phyloP scores from a whole-genome alignment of 2,797 vertebrate species.

The Cuculus canorus region DNA sequence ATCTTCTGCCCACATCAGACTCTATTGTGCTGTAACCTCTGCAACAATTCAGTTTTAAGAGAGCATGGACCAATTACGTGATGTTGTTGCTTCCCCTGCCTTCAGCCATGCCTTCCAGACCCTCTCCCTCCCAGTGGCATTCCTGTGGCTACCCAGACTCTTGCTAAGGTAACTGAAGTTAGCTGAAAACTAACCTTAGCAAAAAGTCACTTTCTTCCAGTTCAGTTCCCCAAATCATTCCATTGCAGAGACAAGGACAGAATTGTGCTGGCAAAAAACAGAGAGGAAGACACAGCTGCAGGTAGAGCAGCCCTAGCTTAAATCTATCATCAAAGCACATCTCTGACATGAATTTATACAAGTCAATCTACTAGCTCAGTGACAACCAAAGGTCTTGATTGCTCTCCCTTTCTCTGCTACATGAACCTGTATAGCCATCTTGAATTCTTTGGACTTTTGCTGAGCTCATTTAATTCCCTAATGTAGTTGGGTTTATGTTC shows the following conservation, averaged over 20 bases:
- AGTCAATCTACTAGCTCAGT: background rate
- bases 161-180: background rate
- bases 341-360: background rate
- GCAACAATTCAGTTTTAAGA: background rate
- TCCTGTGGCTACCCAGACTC: background rate
- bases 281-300: background rate
- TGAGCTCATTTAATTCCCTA: background rate
- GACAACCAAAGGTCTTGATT: background rate
- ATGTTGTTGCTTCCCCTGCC: background rate
- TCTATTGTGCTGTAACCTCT: background rate
- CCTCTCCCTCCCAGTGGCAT: background rate
- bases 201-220: background rate
- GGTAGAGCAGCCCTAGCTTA: background rate
- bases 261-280: background rate
- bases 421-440: accelerated
- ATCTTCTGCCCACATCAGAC: background rate
- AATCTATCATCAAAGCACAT: background rate
- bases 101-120: background rate
- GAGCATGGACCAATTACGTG: accelerated
- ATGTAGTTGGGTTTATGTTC: background rate
- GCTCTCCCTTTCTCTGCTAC: background rate
- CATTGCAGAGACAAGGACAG: background rate
- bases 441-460: background rate
- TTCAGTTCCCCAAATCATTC: accelerated
- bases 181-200: background rate